Conservation (phyloP, 2,113 vertebrate genomes). For the Tautogolabrus adspersus region DNA sequence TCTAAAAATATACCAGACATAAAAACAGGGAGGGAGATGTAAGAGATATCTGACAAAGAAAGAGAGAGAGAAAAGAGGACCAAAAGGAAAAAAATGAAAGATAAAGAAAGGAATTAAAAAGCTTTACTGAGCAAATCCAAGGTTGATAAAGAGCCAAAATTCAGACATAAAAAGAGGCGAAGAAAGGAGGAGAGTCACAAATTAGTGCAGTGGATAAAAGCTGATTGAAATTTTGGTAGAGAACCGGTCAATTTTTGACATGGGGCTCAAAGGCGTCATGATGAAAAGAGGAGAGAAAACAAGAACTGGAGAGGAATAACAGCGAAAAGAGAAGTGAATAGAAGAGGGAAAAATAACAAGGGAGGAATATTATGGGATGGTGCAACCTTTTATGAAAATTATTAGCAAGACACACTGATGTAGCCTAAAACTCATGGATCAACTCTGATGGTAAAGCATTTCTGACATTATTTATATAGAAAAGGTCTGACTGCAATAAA, state of each 20-base stretch:
- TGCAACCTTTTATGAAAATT: too few species aligned
- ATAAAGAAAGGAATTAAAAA: neutral
- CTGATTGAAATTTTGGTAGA: conserved; percentile 11
- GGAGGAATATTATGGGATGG: too few species aligned
- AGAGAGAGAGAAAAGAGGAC: neutral
- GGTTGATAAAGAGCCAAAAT: neutral
- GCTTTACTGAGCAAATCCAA: neutral
- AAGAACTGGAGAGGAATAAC: too few species aligned
- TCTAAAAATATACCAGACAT: conserved; percentile 22
- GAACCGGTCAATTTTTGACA: neutral
- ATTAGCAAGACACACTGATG: too few species aligned
- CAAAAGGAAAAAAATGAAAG: neutral
- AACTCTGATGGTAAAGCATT: too few species aligned
- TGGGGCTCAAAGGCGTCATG: conserved; percentile 16
- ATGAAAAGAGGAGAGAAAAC: conserved; percentile 20
- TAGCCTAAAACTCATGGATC: too few species aligned
- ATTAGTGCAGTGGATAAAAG: conserved; percentile 24
- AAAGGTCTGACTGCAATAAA: too few species aligned
- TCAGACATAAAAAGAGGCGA: conserved; percentile 3
- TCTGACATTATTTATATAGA: too few species aligned
- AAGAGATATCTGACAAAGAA: neutral
- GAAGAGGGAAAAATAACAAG: too few species aligned
- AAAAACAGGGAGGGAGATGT: neutral
- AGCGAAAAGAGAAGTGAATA: too few species aligned
- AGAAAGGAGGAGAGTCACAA: neutral